phyloP scores from a whole-genome alignment of 2,113 vertebrate genomes.

The Notechis scutatus region DNA sequence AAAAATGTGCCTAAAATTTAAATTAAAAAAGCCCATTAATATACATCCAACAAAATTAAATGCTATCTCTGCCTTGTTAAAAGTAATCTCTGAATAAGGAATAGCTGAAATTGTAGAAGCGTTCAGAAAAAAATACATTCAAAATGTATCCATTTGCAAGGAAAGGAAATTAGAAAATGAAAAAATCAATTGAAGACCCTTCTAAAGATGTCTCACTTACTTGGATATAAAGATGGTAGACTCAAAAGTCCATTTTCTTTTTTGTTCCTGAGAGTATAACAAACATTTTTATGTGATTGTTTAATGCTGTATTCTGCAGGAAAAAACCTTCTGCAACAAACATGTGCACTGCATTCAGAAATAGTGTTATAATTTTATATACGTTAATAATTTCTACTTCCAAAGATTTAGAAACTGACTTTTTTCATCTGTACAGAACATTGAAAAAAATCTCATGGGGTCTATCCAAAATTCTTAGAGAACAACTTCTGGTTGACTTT shows the following conservation, averaged over 20 bases:
- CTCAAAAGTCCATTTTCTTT: background rate
- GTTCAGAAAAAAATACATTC: background rate
- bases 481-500: slow-evolving; percentile 35
- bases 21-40: background rate
- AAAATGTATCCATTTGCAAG: background rate
- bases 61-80: background rate
- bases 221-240: background rate
- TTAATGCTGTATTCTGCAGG: background rate
- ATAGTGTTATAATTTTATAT: slow-evolving; percentile 44
- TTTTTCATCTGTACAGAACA: slow-evolving; percentile 46
- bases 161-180: background rate
- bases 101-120: background rate
- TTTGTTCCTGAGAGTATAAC: background rate
- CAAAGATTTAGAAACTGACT: slow-evolving; percentile 13
- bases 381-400: slow-evolving; percentile 19
- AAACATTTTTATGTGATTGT: background rate
- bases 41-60: background rate
- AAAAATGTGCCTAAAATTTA: background rate
- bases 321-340: slow-evolving; percentile 20
- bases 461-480: slow-evolving; percentile 11
- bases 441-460: slow-evolving; percentile 29
- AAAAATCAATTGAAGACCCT: background rate
- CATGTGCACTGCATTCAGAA: slow-evolving; percentile 8
- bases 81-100: background rate
- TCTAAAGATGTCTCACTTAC: background rate